Conservation (phyloP, 35 echinoderm and acorn worm species). For the Stichopus chloronotus region DNA sequence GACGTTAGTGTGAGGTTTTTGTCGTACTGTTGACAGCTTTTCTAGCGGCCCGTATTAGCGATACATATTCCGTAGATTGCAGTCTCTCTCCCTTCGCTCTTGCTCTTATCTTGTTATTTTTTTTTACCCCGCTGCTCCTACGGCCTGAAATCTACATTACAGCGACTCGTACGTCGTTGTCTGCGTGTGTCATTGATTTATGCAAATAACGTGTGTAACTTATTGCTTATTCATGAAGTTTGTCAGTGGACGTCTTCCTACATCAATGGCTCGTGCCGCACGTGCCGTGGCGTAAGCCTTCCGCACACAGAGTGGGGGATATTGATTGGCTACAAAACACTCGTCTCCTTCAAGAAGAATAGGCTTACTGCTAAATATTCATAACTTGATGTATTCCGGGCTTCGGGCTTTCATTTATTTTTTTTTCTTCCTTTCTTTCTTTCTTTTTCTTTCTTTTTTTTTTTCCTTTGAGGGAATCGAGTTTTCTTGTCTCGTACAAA, state of each 20-base stretch:
- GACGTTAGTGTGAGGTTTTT: constrained; percentile 30
- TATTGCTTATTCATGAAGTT: constrained; percentile 56
- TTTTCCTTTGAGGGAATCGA: background rate
- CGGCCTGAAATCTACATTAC: constrained; percentile 26
- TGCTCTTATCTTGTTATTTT: background rate
- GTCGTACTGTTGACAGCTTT: constrained; percentile 45
- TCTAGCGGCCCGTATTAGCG: no score
- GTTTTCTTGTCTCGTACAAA: background rate
- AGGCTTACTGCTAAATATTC: constrained; percentile 4
- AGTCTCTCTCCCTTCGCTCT: constrained; percentile 6
- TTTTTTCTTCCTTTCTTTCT: no score
- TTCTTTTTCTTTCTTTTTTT: background rate
- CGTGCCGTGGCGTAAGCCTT: constrained; percentile 52
- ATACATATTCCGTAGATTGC: constrained; percentile 5
- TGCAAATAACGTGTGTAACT: constrained; percentile 42
- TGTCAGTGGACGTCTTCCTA: background rate
- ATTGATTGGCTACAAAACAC: constrained; percentile 54
- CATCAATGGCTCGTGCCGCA: constrained; percentile 52
- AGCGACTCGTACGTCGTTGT: background rate
- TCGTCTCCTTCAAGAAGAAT: constrained; percentile 40
- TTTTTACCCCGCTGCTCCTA: background rate
- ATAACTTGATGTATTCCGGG: background rate
- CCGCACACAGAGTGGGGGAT: constrained; percentile 43
- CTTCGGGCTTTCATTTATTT: background rate
- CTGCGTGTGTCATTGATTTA: constrained; percentile 37